Evolutionary conservation across 2,797 vertebrate species (phyloP).

Genomic region (Enteromius paludinosus): DNA sequence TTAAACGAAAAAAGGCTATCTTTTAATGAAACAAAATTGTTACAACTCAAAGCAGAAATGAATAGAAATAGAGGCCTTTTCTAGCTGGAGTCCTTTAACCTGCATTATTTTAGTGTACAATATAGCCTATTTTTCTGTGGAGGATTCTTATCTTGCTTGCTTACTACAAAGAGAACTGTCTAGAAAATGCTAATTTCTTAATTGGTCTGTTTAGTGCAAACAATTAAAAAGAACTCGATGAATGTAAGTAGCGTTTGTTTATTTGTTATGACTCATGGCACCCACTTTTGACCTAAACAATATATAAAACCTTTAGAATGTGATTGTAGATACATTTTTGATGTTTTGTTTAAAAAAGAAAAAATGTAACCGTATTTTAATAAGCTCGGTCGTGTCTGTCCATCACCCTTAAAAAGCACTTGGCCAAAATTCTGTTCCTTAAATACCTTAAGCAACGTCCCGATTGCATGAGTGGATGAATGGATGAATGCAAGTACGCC

Average conservation of each 20-base stretch:
- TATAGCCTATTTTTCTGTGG: conserved; percentile 56
- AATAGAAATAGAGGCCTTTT: conserved; percentile 48
- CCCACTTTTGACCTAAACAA: conserved; percentile 28
- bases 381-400: conserved; percentile 12
- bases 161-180: conserved; percentile 53
- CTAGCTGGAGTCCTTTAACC: conserved; percentile 50
- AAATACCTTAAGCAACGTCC: neutral
- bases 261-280: conserved; percentile 38
- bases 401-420: conserved; percentile 30
- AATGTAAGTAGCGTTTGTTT: conserved; percentile 61
- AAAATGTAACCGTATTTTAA: conserved; percentile 35
- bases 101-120: conserved; percentile 46
- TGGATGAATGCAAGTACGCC: conserved; percentile 14
- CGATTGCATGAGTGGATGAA: neutral
- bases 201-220: conserved; percentile 53
- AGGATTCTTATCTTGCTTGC: conserved; percentile 47
- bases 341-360: neutral
- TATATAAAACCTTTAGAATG: conserved; percentile 41
- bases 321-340: conserved; percentile 24
- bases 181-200: conserved; percentile 47
- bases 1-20: conserved; percentile 47
- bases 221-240: conserved; percentile 54
- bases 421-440: conserved; percentile 26
- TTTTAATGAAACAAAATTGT: conserved; percentile 53
- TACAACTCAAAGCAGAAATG: conserved; percentile 51